These are phyloP conservation scores for Catharus fuscescens DNA, from an alignment of 2,113 vertebrate genomes.

Conservation along the genomic window DNA sequence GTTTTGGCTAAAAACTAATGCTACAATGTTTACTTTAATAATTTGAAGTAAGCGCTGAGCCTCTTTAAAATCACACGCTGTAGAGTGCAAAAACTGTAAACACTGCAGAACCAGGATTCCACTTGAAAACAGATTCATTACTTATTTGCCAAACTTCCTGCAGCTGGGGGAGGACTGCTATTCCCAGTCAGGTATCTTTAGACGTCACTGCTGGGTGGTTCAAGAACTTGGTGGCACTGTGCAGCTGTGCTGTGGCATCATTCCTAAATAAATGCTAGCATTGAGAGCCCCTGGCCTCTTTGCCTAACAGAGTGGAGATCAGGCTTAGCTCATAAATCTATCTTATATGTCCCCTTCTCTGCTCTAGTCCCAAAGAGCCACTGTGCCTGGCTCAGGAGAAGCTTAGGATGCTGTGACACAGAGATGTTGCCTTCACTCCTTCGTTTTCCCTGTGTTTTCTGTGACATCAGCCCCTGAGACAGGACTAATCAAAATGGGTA, in stretches of 20 bases:
- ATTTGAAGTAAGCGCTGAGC: not conserved
- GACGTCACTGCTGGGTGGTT: not conserved
- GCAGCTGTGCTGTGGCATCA: not conserved
- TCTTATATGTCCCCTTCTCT: not conserved
- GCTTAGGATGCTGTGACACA: not conserved
- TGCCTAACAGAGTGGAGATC: not conserved
- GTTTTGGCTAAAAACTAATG: constrained; percentile 38
- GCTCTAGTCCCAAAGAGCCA: not conserved
- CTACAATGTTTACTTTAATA: constrained; percentile 55
- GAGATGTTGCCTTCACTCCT: not conserved
- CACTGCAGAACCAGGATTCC: not conserved
- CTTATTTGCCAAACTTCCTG: not conserved
- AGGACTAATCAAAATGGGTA: not conserved
- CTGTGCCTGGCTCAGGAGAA: not conserved
- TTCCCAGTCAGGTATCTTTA: not conserved
- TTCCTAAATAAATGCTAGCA: not conserved
- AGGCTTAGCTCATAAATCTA: not conserved
- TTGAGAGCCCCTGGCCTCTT: not conserved
- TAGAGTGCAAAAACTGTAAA: constrained; percentile 4
- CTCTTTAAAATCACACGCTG: constrained; percentile 33
- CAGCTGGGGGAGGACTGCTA: not conserved
- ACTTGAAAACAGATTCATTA: not conserved
- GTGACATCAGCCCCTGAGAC: not conserved
- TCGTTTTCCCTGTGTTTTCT: not conserved
- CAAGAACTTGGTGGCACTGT: not conserved